Conservation (phyloP, 2,113 vertebrate genomes). For the Coturnix japonica region DNA sequence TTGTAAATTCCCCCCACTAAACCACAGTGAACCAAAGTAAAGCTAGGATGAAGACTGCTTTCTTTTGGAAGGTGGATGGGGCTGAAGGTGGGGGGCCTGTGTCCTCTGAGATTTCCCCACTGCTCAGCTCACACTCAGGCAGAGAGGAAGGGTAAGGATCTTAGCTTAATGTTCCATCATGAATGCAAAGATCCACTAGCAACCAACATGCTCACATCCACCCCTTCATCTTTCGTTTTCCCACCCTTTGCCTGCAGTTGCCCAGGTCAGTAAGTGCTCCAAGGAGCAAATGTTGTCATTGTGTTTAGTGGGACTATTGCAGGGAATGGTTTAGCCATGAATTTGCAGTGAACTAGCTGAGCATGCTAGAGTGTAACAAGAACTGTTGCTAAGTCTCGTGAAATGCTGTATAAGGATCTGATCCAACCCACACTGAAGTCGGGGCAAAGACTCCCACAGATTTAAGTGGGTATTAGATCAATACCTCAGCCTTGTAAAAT, state of each 20-base stretch:
- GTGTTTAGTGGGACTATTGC: background rate
- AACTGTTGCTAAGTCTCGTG: background rate
- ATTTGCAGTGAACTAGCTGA: background rate
- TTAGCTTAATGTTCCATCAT: background rate
- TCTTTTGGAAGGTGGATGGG: background rate
- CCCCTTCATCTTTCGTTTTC: background rate
- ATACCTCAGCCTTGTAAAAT: slow-evolving; percentile 40
- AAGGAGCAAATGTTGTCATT: background rate
- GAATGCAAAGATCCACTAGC: background rate
- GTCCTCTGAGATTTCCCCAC: background rate
- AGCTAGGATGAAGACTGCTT: background rate
- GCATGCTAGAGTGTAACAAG: background rate
- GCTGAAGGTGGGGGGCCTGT: background rate
- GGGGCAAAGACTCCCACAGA: slow-evolving; percentile 33
- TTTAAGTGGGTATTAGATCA: slow-evolving; percentile 39
- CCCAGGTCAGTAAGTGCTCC: fast-evolving
- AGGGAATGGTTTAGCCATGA: background rate
- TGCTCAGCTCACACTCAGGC: background rate
- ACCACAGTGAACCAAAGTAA: background rate
- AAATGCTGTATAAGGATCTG: background rate
- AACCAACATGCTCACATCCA: fast-evolving
- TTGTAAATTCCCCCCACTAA: background rate
- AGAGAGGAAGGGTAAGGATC: background rate
- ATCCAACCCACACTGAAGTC: slow-evolving; percentile 18
- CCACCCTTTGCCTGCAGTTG: background rate